Base-by-base conservation (phyloP, 35 echinoderm and acorn worm genomes). In the Heliocidaris erythrogramma region DNA sequence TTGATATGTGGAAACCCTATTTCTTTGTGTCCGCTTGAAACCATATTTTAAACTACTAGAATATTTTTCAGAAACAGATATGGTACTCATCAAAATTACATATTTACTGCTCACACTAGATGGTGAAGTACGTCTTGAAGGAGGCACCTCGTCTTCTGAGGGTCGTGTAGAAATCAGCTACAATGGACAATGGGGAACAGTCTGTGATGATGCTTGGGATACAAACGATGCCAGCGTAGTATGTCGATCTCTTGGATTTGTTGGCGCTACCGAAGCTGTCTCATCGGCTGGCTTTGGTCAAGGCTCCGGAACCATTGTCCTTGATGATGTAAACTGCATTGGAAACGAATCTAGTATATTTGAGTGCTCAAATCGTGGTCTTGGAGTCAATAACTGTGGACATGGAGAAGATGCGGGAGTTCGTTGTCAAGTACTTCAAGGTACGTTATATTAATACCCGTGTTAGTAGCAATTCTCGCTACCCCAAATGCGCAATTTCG, bases 111-210 rank as follows among this genome's bases (percentile, higher is more conserved):
- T 42, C 35, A 42, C 35, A 42, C 35, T 42, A 42, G 35, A 42
- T 42, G 35, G 35, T 42, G 35, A 42, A 42, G 65, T 78, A 18
- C 65, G 65, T 5, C 18, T 78, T n/a, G 65, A n/a, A 0, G 65
- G 65, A 5, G 65, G 65, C 21, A 27, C 27, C 7, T 18, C 27
- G 29, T 42, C 35, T 42, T 42, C 35, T 42, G 31, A 12, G 9
- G 87, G 87, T 2, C 30, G 87, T 5, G 87, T 89, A 18, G 87
- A 89, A n/a, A 12, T 89, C 18, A 16, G 16, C 30, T 31, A n/a
- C 87, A 89, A 89, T 9, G 87, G 47, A 32, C 18, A 89, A 89
- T 89, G 87, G 87, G 87, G 87, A 24, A 89, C 87, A n/a, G 47
- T 89, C 9, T 89, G 87, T 30, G 87, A 89, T 89, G 87, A 89